Base-by-base conservation (phyloP, 35 echinoderm and acorn worm species). In the Amphiura filiformis region DNA sequence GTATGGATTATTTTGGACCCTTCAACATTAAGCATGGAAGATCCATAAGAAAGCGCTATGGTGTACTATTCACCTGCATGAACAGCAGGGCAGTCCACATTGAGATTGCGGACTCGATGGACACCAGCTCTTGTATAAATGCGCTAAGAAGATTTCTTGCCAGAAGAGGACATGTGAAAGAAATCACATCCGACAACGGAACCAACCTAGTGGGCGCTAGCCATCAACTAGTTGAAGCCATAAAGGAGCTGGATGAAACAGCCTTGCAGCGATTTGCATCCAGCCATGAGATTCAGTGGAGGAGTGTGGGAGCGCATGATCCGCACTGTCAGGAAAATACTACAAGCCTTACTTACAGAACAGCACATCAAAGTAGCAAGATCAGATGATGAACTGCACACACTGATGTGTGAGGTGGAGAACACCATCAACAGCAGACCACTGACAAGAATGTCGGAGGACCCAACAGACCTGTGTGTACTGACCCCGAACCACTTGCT, bases 291-390 rank as follows among this genome's bases (percentile, higher is more conserved):
- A 32, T 83, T 90, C 57, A 52, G 78, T 39, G 92, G 92, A 13
- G 87, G 83, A 1, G 87, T 90, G 32, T 89, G 88, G 92, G 87
- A 90, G 41, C 64, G 88, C n/a, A 88, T 90, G 57, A 94, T 90
- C 12, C 32, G 84, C 26, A 87, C 93, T 82, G 79, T 90, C 5
- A 34, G 88, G 0, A 82, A 36, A 81, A 32, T 94, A 13, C 64
- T 85, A 13, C 34, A 82, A 35, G 36, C 56, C 32, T 18, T 82
- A 22, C 35, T 89, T 13, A 64, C 30, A 15, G 56, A 89, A 30
- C 88, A 86, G 56, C 34, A 37, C 15, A 34, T 86, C 1, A 78
- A 89, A 37, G 44, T 52, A 7, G 44, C 44, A 52, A 52, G 44
- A 52, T 52, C 81, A 36, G 90, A 91, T 86, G 90, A 91, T 65